Evolutionary conservation across 2,888 invertebrate genomes (phyloP).

Genomic region (Chelonus formosanus): DNA sequence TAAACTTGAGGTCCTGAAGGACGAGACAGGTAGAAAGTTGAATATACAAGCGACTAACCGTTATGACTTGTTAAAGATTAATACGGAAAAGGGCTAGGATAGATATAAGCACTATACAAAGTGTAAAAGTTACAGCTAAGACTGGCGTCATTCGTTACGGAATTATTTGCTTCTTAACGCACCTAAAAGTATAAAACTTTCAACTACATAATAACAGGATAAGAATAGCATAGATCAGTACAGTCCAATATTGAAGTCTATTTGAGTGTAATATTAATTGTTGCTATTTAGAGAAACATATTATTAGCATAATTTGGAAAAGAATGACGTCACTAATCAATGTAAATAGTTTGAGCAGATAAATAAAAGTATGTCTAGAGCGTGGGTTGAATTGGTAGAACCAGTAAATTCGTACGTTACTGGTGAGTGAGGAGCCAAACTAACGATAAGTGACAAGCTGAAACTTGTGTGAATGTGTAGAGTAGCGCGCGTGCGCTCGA

Average conservation of each 20-base stretch:
- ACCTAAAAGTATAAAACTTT: too few relatives aligned
- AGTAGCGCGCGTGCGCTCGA: conserved; percentile 11
- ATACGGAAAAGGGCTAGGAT: not conserved
- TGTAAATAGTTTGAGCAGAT: not conserved
- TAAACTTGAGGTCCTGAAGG: not conserved
- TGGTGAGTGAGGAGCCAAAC: conserved; percentile 6
- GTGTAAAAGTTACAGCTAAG: too few relatives aligned
- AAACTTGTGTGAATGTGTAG: conserved; percentile 3
- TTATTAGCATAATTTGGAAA: too few relatives aligned
- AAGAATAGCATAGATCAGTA: too few relatives aligned
- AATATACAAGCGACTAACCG: conserved; percentile 17
- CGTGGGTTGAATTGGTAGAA: too few relatives aligned
- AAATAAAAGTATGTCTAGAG: not conserved
- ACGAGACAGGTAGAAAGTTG: conserved; percentile 29
- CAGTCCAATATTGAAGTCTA: too few relatives aligned
- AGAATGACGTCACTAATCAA: not conserved
- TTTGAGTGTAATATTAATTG: too few relatives aligned
- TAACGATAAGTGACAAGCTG: conserved; percentile 11
- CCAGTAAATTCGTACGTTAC: conserved; percentile 5
- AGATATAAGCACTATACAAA: too few relatives aligned
- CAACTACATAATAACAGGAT: too few relatives aligned
- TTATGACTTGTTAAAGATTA: conserved; percentile 10
- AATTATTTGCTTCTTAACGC: too few relatives aligned
- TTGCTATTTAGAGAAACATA: too few relatives aligned
- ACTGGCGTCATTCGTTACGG: too few relatives aligned